Evolutionary conservation across 1,140 invertebrate species (phyloP).

Genomic region (Sarcophaga bullata): DNA sequence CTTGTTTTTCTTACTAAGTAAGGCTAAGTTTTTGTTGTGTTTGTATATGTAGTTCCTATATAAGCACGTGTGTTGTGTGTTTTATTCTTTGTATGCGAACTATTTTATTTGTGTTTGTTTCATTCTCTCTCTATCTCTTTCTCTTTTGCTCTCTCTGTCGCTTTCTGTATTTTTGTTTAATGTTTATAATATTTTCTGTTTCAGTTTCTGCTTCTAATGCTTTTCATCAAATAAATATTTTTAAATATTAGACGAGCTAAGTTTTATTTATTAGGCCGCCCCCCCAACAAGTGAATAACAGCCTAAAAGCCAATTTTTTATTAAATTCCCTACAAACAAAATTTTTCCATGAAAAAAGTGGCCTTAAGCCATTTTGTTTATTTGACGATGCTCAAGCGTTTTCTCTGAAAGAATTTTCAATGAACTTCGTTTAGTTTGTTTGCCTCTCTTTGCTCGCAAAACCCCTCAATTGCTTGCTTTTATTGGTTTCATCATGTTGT

Average conservation of each 20-base stretch:
- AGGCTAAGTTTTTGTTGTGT: too few relatives aligned
- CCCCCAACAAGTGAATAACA: too few relatives aligned
- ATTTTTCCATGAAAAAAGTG: too few relatives aligned
- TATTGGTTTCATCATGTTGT: too few relatives aligned
- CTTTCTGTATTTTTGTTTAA: not conserved
- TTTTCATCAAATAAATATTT: constrained; percentile 10
- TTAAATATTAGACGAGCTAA: not conserved
- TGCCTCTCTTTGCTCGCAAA: too few relatives aligned
- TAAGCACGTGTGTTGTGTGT: too few relatives aligned
- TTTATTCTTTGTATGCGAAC: not conserved
- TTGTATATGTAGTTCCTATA: too few relatives aligned
- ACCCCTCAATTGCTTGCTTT: too few relatives aligned
- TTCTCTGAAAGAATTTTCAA: constrained; percentile 13
- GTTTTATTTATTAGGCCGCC: too few relatives aligned
- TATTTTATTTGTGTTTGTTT: not conserved
- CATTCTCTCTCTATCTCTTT: not conserved
- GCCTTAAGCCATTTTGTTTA: too few relatives aligned
- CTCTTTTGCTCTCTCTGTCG: not conserved
- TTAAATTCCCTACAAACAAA: too few relatives aligned
- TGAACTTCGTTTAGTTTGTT: not conserved
- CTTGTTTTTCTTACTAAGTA: too few relatives aligned
- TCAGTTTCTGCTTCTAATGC: not conserved
- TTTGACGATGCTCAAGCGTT: not conserved
- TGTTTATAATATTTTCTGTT: not conserved
- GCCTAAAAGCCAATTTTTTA: not conserved